These are phyloP conservation scores for Rafetus swinhoei DNA, from an alignment of 2,113 vertebrate species.

Conservation along the genomic window DNA sequence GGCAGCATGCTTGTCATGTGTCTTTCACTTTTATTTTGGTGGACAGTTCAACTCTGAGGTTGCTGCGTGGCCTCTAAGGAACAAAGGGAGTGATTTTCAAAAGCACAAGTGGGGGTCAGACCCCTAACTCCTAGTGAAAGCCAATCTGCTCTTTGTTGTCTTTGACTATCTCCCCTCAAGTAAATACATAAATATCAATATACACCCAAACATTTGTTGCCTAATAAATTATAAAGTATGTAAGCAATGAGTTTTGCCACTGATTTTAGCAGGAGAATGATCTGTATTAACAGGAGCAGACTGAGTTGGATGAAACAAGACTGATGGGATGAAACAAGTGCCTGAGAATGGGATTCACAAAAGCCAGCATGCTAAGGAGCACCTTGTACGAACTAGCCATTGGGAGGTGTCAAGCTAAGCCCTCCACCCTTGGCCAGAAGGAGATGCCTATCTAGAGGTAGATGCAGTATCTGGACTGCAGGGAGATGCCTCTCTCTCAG, in stretches of 20 bases:
- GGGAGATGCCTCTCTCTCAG: neutral
- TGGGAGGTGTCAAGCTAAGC: neutral
- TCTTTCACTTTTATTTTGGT: neutral
- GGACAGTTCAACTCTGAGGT: neutral
- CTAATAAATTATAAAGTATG: neutral
- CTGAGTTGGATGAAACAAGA: neutral
- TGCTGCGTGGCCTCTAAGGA: accelerated
- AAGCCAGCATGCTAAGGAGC: neutral
- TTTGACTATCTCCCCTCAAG: neutral
- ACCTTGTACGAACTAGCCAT: neutral
- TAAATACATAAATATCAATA: neutral
- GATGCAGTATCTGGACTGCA: neutral
- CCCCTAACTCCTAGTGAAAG: neutral
- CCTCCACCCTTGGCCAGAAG: neutral
- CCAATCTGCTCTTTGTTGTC: neutral
- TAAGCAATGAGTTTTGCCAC: neutral
- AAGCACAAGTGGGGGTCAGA: neutral
- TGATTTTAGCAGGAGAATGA: neutral
- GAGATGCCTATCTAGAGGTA: neutral
- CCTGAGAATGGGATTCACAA: neutral
- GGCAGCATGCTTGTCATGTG: neutral
- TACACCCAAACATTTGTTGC: neutral
- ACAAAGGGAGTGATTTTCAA: neutral
- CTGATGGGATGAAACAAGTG: neutral
- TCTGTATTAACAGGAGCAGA: neutral